Conservation (phyloP, 1,140 invertebrate genomes). For the Drosophila bocki region DNA sequence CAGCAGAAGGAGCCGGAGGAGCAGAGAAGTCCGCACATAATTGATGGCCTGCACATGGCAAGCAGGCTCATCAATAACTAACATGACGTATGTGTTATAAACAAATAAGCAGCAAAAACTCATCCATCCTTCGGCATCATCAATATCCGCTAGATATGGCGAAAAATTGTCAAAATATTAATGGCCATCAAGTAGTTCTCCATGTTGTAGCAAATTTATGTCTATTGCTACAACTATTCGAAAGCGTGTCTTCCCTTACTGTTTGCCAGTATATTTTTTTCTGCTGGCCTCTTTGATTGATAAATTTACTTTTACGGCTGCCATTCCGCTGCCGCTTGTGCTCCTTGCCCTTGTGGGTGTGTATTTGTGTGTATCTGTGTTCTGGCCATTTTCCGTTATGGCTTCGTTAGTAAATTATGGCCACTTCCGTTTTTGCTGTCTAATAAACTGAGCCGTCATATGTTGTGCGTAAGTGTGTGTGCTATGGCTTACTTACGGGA, state of each 20-base stretch:
- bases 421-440: constrained; percentile 80
- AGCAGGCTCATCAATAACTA: constrained; percentile 69
- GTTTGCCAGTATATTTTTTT: constrained; percentile 3
- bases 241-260: constrained; percentile 61
- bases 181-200: constrained; percentile 66
- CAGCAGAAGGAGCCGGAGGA: not conserved
- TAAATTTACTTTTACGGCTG: constrained; percentile 67
- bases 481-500: constrained; percentile 76
- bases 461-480: constrained; percentile 54
- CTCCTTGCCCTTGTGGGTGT: not conserved
- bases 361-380: constrained; percentile 31
- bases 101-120: constrained; percentile 67
- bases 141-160: constrained; percentile 63
- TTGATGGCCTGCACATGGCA: constrained; percentile 71
- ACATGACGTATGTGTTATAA: constrained; percentile 70
- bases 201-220: constrained; percentile 55
- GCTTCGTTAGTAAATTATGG: constrained; percentile 83
- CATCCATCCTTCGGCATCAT: constrained; percentile 69
- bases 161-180: constrained; percentile 80
- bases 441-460: constrained; percentile 77
- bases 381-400: constrained; percentile 64
- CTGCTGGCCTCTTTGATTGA: constrained; percentile 68
- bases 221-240: constrained; percentile 74
- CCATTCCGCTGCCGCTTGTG: constrained; percentile 17
- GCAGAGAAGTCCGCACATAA: constrained; percentile 48